Percentiles rank a stretch among this genome's conserved stretches.
phyloP scores from a whole-genome alignment of 2,888 invertebrate genomes.

The Seira sanloemensis region DNA sequence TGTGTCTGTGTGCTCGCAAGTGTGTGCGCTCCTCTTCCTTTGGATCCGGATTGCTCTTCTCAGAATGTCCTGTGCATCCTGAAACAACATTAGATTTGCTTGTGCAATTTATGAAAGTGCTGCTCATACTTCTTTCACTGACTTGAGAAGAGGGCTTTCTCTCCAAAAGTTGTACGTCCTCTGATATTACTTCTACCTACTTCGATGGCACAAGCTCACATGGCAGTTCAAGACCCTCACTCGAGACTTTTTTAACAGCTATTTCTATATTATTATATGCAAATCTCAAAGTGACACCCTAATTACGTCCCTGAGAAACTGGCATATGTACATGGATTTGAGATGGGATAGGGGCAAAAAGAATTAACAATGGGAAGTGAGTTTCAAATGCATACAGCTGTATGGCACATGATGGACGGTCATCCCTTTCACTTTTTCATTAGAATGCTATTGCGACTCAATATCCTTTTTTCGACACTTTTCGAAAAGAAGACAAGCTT shows the following conservation, averaged over 20 bases:
- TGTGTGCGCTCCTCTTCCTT: conserved; percentile 22
- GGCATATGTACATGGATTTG: conserved; percentile 40
- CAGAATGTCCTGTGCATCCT: conserved; percentile 51
- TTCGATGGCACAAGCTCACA: no score
- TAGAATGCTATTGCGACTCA: no score
- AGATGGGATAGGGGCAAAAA: no score
- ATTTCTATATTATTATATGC: conserved; percentile 56
- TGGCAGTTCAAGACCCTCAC: no score
- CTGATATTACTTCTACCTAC: no score
- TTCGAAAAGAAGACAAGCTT: neutral
- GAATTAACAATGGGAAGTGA: conserved; percentile 6
- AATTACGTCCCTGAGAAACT: conserved; percentile 63
- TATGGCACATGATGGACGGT: no score
- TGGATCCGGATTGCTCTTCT: conserved; percentile 12
- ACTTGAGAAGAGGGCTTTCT: no score
- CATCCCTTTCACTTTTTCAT: no score
- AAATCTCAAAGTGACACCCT: conserved; percentile 63
- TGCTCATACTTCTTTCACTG: neutral
- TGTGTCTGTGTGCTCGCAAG: conserved; percentile 6
- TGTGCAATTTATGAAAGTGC: conserved; percentile 5
- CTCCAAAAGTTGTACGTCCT: no score
- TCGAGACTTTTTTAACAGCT: no score
- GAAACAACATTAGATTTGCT: conserved; percentile 61
- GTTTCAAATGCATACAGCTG: neutral
- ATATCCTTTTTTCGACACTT: no score